Percentiles rank a stretch among this genome's conserved stretches.
These are phyloP conservation scores for Liasis olivaceus DNA, from an alignment of 2,797 vertebrate species.

Conservation along the genomic window DNA sequence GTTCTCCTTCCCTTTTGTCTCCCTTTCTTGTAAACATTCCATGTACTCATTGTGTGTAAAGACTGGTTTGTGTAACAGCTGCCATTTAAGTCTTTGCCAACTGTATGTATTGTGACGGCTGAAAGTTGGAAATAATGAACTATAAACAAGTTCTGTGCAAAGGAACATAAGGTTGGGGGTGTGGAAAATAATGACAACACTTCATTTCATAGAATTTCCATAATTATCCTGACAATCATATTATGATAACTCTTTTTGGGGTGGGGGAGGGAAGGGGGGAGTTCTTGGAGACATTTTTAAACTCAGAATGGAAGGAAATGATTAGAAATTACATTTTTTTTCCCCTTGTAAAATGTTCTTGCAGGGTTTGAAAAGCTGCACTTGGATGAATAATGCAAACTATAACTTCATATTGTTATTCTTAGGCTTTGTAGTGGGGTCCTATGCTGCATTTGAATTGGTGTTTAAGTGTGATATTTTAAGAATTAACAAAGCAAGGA, in stretches of 20 bases:
- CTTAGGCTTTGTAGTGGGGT: background rate
- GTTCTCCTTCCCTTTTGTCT: conserved; percentile 36
- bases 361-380: background rate
- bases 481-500: background rate
- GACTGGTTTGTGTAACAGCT: conserved; percentile 49
- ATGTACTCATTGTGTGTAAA: conserved; percentile 54
- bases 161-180: conserved; percentile 62
- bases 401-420: background rate
- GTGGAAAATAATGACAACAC: conserved; percentile 31
- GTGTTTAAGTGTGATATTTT: background rate
- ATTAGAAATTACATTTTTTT: background rate
- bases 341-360: background rate
- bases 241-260: conserved; percentile 38
- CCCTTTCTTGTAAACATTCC: conserved; percentile 46
- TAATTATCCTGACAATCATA: conserved; percentile 66
- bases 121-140: conserved; percentile 63
- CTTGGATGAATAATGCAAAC: accelerated
- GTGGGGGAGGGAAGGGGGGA: conserved; percentile 7
- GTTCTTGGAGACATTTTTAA: background rate
- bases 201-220: conserved; percentile 58
- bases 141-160: conserved; percentile 53
- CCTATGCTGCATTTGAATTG: background rate
- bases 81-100: conserved; percentile 36
- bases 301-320: background rate
- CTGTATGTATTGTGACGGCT: conserved; percentile 25